A percentile compares a stretch with the other conserved stretches of the same genome.
phyloP scores from a whole-genome alignment of 2,113 vertebrate genomes.

The Rhineura floridana region DNA sequence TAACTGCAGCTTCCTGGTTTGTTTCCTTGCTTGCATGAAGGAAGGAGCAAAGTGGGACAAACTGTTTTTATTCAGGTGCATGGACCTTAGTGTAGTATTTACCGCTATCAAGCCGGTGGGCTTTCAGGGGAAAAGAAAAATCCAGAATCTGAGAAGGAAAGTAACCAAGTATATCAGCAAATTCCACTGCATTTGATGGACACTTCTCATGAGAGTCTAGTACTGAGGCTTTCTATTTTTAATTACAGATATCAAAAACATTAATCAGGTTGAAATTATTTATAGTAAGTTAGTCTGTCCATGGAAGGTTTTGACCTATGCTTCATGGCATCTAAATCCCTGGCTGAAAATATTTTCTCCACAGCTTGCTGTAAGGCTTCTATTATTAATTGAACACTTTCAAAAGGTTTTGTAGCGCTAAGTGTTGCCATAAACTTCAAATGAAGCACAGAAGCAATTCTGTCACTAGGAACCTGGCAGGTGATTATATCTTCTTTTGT shows the following conservation, averaged over 20 bases:
- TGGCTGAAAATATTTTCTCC: background rate
- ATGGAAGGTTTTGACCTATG: background rate
- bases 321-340: background rate
- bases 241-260: background rate
- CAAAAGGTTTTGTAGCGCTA: background rate
- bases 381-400: background rate
- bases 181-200: background rate
- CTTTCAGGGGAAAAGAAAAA: background rate
- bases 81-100: background rate
- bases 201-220: background rate
- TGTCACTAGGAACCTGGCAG: background rate
- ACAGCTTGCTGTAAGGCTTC: background rate
- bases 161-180: background rate
- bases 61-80: background rate
- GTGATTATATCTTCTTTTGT: background rate
- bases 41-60: background rate
- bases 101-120: too few species aligned
- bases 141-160: background rate
- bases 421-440: constrained; percentile 13
- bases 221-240: background rate
- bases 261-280: background rate
- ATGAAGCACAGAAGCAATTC: background rate
- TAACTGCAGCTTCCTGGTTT: too few species aligned
- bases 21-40: background rate
- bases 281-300: background rate